Evolutionary conservation across 2,113 vertebrate species (phyloP).

Genomic region (Chaetodon trifascialis): DNA sequence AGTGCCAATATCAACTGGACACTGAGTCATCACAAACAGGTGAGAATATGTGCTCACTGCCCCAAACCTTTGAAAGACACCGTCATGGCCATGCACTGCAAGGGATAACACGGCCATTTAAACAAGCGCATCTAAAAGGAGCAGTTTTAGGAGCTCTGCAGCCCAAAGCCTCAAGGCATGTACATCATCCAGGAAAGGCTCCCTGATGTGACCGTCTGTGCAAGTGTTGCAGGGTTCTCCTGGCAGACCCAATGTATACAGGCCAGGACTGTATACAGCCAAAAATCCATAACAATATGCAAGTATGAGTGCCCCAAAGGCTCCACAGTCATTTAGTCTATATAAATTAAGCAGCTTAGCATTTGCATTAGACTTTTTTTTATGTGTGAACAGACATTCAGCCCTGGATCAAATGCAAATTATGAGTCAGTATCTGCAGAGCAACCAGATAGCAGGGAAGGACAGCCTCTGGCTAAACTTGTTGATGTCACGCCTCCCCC

Average conservation of each 20-base stretch:
- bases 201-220: slow-evolving; percentile 15
- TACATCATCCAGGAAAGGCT: slow-evolving; percentile 18
- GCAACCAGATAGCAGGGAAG: slow-evolving; percentile 52
- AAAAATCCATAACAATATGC: slow-evolving; percentile 1
- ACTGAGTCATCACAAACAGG: slow-evolving; percentile 14
- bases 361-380: slow-evolving; percentile 51
- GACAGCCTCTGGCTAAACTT: slow-evolving; percentile 72
- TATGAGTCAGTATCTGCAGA: slow-evolving; percentile 66
- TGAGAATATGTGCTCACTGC: slow-evolving; percentile 1
- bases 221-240: slow-evolving; percentile 11
- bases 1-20: background rate
- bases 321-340: slow-evolving; percentile 27
- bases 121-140: slow-evolving; percentile 26
- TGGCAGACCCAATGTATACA: slow-evolving; percentile 8
- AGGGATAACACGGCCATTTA: background rate
- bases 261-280: background rate
- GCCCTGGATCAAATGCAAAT: slow-evolving; percentile 66
- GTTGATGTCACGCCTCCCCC: slow-evolving; percentile 78
- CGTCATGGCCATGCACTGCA: background rate
- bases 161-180: slow-evolving; percentile 19
- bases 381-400: slow-evolving; percentile 27
- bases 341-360: slow-evolving; percentile 24
- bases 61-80: background rate
- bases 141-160: background rate
- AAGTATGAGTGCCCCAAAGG: slow-evolving; percentile 8